A percentile compares a stretch with the other conserved stretches of the same genome.
Conservation (phyloP, 2,797 vertebrate genomes). For the Tympanoctomys barrerae region DNA sequence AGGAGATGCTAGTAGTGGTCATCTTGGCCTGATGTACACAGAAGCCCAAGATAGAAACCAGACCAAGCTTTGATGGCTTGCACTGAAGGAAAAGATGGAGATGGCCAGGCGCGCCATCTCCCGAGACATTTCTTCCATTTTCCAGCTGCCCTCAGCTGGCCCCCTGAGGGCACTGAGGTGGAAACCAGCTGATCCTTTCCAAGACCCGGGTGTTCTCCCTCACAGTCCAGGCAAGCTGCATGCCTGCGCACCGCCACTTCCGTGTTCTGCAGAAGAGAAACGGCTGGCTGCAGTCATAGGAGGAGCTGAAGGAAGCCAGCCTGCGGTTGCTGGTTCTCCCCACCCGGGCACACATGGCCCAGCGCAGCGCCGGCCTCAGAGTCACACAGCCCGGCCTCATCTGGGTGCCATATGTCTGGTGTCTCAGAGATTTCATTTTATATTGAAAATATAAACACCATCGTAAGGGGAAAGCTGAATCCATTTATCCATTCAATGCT, state of each 20-base stretch:
- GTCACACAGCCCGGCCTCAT: not conserved
- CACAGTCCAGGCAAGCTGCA: not conserved
- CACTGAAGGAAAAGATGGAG: not conserved
- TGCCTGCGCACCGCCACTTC: not conserved
- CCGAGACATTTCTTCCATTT: not conserved
- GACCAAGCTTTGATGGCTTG: not conserved
- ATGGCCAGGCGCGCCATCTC: not conserved
- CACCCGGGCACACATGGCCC: not conserved
- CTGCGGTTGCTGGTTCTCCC: not conserved
- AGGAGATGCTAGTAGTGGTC: not conserved
- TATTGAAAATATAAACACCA: conserved; percentile 50
- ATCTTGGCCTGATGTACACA: not conserved
- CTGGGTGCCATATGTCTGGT: conserved; percentile 64
- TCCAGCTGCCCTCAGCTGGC: not conserved
- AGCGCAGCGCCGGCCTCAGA: not conserved
- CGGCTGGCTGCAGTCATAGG: not conserved
- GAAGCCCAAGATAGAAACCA: not conserved
- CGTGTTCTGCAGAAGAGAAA: not conserved
- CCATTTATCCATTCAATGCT: conserved; percentile 1
- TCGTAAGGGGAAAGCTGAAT: conserved; percentile 43
- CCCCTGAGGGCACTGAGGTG: not conserved
- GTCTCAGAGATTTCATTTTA: conserved; percentile 62
- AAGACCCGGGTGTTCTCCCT: not conserved
- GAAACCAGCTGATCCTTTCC: not conserved
- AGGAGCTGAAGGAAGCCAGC: not conserved